A percentile compares a stretch with the other conserved stretches of the same genome.
Evolutionary conservation across 2,113 vertebrate species (phyloP).

Genomic region (Pterocles burchelli): DNA sequence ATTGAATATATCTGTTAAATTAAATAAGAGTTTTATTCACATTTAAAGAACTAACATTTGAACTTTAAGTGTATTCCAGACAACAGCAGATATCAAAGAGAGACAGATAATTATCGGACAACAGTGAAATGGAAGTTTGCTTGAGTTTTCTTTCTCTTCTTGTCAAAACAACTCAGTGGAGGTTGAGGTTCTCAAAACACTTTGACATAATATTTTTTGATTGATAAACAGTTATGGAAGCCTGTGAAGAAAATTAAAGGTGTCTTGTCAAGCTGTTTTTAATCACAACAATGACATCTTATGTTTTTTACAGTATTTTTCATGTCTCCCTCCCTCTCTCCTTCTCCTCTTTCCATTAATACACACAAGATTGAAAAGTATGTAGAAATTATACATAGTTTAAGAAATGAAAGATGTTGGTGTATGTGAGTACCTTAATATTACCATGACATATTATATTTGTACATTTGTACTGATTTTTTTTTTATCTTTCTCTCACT

Average conservation of each 20-base stretch:
- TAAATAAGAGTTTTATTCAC: neutral
- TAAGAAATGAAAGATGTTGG: neutral
- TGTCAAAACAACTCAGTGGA: constrained; percentile 5
- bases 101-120: neutral
- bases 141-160: neutral
- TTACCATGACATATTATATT: neutral
- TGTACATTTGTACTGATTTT: neutral
- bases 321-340: neutral
- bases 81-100: neutral
- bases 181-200: constrained; percentile 5
- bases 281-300: neutral
- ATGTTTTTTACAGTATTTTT: neutral
- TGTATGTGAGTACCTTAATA: neutral
- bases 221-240: neutral
- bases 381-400: neutral
- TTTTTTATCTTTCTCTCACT: neutral
- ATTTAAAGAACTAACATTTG: neutral
- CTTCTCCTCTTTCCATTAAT: neutral
- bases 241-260: neutral
- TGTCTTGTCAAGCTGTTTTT: neutral
- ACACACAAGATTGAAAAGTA: neutral
- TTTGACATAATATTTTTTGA: constrained; percentile 22
- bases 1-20: neutral
- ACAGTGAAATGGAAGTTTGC: neutral
- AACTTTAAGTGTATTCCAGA: neutral